Evolutionary conservation across 37 sponge, comb jelly and placozoan species (phyloP).

Genomic region (Theonella swinhoei): DNA sequence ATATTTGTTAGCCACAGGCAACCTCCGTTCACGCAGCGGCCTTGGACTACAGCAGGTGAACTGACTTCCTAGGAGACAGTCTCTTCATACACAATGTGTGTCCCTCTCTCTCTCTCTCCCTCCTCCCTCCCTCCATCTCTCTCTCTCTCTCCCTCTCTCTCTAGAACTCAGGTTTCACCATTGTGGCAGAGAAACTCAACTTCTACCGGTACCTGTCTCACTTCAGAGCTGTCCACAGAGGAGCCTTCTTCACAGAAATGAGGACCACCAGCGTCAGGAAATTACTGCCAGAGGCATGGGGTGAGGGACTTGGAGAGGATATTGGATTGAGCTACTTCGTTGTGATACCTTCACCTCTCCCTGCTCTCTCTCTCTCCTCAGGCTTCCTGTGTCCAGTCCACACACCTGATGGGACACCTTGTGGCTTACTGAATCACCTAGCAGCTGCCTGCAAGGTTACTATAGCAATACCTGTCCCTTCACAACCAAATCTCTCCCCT

Average conservation of each 20-base stretch:
- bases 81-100: too few species aligned
- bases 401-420: conserved; percentile 99
- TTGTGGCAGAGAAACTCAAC: conserved; percentile 97
- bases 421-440: conserved; percentile 96
- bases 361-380: background rate
- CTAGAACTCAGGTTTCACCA: conserved; percentile 86
- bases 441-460: conserved; percentile 73
- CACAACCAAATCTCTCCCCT: background rate
- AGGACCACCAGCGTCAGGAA: conserved; percentile 94
- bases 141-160: too few species aligned
- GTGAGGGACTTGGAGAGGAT: conserved; percentile 27
- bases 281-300: conserved; percentile 97
- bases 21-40: conserved; percentile 74
- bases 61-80: too few species aligned
- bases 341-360: background rate
- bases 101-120: too few species aligned
- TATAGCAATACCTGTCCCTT: background rate
- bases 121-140: too few species aligned
- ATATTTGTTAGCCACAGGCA: conserved; percentile 90
- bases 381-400: conserved; percentile 99
- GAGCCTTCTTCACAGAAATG: conserved; percentile 95
- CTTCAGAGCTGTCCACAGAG: conserved; percentile 95
- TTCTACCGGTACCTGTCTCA: conserved; percentile 95
- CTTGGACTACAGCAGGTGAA: conserved; percentile 87
- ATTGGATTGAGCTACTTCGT: background rate